Conservation (phyloP, 23 tunicate species). For the Halocynthia aurantium region DNA sequence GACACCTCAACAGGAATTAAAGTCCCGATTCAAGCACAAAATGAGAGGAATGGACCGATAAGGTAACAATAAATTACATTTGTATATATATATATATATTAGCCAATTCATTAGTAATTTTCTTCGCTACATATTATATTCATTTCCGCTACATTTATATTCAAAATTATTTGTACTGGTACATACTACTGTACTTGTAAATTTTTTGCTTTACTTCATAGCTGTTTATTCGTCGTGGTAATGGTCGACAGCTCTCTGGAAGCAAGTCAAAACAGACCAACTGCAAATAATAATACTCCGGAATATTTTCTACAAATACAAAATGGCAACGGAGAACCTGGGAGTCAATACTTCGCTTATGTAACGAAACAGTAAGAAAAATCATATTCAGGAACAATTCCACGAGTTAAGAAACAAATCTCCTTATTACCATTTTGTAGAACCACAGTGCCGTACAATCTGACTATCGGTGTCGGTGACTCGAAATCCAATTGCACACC, state of each 20-base stretch:
- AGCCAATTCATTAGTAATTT: too few relatives aligned
- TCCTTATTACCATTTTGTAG: background rate
- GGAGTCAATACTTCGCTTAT: constrained; percentile 13
- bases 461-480: background rate
- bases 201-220: background rate
- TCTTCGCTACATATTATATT: too few relatives aligned
- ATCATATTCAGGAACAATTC: background rate
- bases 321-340: background rate
- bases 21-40: too few relatives aligned
- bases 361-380: background rate
- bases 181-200: too few relatives aligned
- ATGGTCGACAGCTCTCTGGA: constrained; percentile 2
- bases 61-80: background rate
- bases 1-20: too few relatives aligned
- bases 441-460: background rate
- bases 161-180: too few relatives aligned
- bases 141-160: too few relatives aligned
- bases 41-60: constrained; percentile 11
- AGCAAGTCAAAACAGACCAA: background rate
- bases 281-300: background rate
- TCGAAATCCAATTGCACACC: background rate
- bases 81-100: too few relatives aligned
- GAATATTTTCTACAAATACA: too few relatives aligned
- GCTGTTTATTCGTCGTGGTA: constrained; percentile 13
- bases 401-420: background rate